Evolutionary conservation across 1,140 invertebrate genomes (phyloP).

Genomic region (Arion vulgaris): DNA sequence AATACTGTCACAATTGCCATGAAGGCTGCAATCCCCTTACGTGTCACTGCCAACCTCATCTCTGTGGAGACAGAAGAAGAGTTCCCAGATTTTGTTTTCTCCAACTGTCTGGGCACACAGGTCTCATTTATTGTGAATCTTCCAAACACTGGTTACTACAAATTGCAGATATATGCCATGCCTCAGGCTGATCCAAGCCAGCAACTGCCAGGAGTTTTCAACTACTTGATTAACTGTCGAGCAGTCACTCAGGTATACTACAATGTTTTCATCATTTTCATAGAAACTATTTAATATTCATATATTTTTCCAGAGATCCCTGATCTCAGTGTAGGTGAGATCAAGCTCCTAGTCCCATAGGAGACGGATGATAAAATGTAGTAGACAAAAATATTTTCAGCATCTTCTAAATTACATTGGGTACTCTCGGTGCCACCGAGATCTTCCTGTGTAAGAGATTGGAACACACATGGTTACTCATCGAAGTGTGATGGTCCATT

Average conservation of each 20-base stretch:
- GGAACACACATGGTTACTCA: too few species aligned
- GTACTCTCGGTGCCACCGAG: too few species aligned
- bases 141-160: slow-evolving; percentile 68
- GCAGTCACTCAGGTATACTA: slow-evolving; percentile 44
- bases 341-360: too few species aligned
- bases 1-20: slow-evolving; percentile 67
- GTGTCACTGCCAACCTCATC: slow-evolving; percentile 70
- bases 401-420: too few species aligned
- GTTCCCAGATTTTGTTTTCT: slow-evolving; percentile 68
- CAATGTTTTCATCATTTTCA: too few species aligned
- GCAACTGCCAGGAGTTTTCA: slow-evolving; percentile 71
- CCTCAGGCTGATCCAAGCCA: slow-evolving; percentile 65
- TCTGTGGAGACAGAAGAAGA: slow-evolving; percentile 63
- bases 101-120: slow-evolving; percentile 61
- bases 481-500: too few species aligned
- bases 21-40: slow-evolving; percentile 55
- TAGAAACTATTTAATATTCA: too few species aligned
- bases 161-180: slow-evolving; percentile 71
- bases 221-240: slow-evolving; percentile 71
- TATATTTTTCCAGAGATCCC: too few species aligned
- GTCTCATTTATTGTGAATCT: slow-evolving; percentile 64
- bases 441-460: too few species aligned
- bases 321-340: too few species aligned
- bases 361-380: too few species aligned
- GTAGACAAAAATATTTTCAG: too few species aligned